Conservation (phyloP, 2,888 invertebrate species). For the Drosophila testacea region DNA sequence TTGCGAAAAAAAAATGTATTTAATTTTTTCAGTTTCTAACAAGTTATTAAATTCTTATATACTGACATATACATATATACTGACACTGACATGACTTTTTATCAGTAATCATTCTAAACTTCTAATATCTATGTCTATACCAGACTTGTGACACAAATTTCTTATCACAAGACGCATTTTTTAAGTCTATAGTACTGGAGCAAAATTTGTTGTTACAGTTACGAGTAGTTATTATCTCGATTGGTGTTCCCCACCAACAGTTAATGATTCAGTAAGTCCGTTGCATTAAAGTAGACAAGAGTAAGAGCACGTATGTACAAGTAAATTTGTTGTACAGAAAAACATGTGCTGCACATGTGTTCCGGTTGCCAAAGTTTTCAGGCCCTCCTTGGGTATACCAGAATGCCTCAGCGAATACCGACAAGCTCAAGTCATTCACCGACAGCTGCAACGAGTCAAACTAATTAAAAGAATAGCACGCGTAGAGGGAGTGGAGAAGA, state of each 20-base stretch:
- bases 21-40: background rate
- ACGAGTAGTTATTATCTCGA: constrained; percentile 21
- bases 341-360: constrained; percentile 54
- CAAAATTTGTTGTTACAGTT: constrained; percentile 27
- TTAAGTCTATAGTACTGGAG: background rate
- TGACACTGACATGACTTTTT: background rate
- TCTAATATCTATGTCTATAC: background rate
- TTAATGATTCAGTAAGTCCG: constrained; percentile 23
- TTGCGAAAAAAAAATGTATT: background rate
- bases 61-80: background rate
- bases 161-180: background rate
- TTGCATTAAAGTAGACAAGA: constrained; percentile 8
- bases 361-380: constrained; percentile 32
- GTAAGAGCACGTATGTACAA: constrained; percentile 42
- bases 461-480: constrained; percentile 61
- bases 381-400: background rate
- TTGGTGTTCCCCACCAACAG: constrained; percentile 25
- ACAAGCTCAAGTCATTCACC: constrained; percentile 43
- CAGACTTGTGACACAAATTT: background rate
- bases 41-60: too few relatives aligned
- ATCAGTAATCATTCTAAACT: constrained; percentile 2
- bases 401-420: constrained; percentile 18
- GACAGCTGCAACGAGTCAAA: constrained; percentile 58
- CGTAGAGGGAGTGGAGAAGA: constrained; percentile 1
- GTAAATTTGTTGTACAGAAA: constrained; percentile 31